Percentiles rank a stretch among this genome's conserved stretches.
Evolutionary conservation across 2,113 vertebrate species (phyloP).

Genomic region (Aythya baeri): DNA sequence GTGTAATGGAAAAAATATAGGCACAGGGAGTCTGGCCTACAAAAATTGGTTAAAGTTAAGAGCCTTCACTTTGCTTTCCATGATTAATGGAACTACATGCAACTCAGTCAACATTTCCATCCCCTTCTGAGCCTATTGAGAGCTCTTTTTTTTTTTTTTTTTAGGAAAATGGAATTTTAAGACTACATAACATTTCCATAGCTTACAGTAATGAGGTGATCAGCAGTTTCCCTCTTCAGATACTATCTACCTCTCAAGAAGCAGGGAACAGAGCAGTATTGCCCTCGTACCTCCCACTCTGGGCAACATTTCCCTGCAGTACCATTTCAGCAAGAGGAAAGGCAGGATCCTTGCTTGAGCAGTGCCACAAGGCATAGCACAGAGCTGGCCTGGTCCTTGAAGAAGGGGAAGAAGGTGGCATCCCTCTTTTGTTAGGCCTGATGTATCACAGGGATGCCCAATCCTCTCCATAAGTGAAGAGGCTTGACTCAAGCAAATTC

Average conservation of each 20-base stretch:
- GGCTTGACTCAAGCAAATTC: not conserved
- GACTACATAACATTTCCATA: constrained; percentile 27
- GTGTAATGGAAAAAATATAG: constrained; percentile 65
- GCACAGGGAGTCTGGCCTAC: constrained; percentile 19
- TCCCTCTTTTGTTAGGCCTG: not conserved
- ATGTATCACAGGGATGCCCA: not conserved
- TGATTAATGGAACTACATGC: constrained; percentile 63
- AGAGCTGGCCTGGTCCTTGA: not conserved
- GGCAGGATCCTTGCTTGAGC: not conserved
- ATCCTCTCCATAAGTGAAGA: not conserved
- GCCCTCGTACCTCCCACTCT: not conserved
- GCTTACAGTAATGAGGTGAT: constrained; percentile 8
- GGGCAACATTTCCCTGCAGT: not conserved
- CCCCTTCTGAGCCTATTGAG: constrained; percentile 17
- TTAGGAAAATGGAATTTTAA: constrained; percentile 37
- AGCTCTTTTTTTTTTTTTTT: not conserved
- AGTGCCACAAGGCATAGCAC: not conserved
- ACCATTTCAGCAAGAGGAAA: not conserved
- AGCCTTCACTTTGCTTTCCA: constrained; percentile 56
- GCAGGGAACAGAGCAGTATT: not conserved
- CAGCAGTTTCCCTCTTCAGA: not conserved
- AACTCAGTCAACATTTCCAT: constrained; percentile 61
- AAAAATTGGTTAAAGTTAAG: constrained; percentile 61
- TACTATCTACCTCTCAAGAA: fast-evolving
- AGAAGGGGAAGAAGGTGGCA: not conserved